Base-by-base conservation (phyloP, 2,888 invertebrate genomes). In the Morinoia aosen region DNA sequence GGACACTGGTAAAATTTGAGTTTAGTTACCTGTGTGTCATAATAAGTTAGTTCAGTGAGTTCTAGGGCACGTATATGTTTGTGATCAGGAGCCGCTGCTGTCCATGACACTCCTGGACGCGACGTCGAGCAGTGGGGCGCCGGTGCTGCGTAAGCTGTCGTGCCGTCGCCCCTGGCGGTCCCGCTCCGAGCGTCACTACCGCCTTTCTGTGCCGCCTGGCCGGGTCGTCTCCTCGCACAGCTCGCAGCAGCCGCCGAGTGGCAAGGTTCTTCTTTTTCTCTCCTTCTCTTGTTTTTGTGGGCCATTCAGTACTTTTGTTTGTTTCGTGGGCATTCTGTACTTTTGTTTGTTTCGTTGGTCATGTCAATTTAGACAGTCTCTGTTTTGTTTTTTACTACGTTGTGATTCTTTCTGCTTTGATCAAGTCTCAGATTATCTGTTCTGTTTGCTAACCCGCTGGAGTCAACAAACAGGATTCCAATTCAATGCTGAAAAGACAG, bases 161-260 rank as follows among this genome's bases (percentile, higher is more conserved):
- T 99, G 99, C 97, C 98, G 98, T 97, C 98, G 98, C 97, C 98
- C 98, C 97, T 98, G 98, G 97, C 99, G 99, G 97, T 98, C 98
- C 96, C 99, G 99, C 0, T 98, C 98, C 96, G 99, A 99, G 97
- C 98, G 98, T 96, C 98, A 98, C 90, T 96, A 96, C 95, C 88
- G 95, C 19, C 95, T 96, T n/a, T 91, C 94, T 39, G 93, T 96
- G 39, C 95, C 95, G 40, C 76, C 91, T 39, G 96, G 95, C 33
- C 94, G 95, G 88, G 95, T 96, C 88, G 95, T 96, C 56, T 76
- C 96, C 88, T 96, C 96, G 39, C 95, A 58, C 93, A 93, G 93
- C 93, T 56, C 93, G 8, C 93, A 57, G 48, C 93, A 93, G 93
- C 93, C 93, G 33, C 57, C 93, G 0, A 25, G 25, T 76, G 57